A percentile compares a stretch with the other conserved stretches of the same genome.
Evolutionary conservation across 2,888 invertebrate genomes (phyloP).

Genomic region (Nemapogon koenigi): DNA sequence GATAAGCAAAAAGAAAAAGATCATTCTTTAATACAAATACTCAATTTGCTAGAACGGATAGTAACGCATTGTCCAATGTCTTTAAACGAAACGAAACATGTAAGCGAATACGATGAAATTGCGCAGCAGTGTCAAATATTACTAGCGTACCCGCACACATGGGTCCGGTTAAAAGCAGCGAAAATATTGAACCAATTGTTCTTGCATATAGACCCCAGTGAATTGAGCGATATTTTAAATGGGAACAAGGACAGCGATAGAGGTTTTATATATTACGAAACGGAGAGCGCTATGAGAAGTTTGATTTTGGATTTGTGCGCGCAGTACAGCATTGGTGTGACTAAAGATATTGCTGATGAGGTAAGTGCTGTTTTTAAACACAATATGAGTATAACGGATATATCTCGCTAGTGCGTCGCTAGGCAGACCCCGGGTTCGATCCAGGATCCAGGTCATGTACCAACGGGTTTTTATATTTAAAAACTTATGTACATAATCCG

Average conservation of each 20-base stretch:
- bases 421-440: too few species aligned
- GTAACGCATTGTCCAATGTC: constrained; percentile 67
- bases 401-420: too few species aligned
- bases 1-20: constrained; percentile 70
- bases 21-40: constrained; percentile 77
- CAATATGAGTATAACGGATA: too few species aligned
- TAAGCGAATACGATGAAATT: constrained; percentile 61
- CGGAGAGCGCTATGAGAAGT: constrained; percentile 68
- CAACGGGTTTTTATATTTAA: too few species aligned
- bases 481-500: too few species aligned
- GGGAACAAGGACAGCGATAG: constrained; percentile 38
- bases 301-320: constrained; percentile 78
- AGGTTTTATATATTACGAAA: constrained; percentile 69
- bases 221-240: constrained; percentile 58
- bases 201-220: constrained; percentile 65
- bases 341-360: constrained; percentile 77
- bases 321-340: constrained; percentile 73
- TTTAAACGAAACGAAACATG: constrained; percentile 55
- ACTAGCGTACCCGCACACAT: constrained; percentile 82
- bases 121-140: constrained; percentile 73
- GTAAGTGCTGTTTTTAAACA: constrained; percentile 26
- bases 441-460: too few species aligned
- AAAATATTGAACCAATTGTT: constrained; percentile 80
- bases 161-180: constrained; percentile 82
- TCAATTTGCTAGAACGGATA: constrained; percentile 74